phyloP scores from a whole-genome alignment of 1,140 invertebrate genomes.

The Meloidogyne floridensis region DNA sequence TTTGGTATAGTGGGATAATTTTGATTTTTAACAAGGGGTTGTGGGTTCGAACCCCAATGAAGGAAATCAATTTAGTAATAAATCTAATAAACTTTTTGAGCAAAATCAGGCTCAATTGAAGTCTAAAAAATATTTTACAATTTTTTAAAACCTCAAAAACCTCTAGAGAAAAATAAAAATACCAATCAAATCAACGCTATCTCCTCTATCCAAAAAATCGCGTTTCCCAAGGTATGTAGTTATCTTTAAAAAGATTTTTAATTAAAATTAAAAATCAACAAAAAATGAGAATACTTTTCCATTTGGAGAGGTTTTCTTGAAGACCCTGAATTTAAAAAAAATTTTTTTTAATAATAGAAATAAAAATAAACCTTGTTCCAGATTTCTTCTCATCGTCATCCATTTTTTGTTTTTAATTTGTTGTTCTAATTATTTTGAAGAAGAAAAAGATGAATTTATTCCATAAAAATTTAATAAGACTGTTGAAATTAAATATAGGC shows the following conservation, averaged over 20 bases:
- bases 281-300: constrained; percentile 46
- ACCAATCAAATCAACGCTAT: constrained; percentile 88
- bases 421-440: background rate
- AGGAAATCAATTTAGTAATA: background rate
- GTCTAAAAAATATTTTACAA: constrained; percentile 15
- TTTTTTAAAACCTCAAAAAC: background rate
- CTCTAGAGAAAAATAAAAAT: constrained; percentile 64
- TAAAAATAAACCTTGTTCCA: constrained; percentile 44
- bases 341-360: background rate
- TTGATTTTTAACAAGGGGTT: no score
- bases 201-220: constrained; percentile 92
- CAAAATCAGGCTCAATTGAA: background rate
- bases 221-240: constrained; percentile 91
- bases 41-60: background rate
- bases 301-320: constrained; percentile 66
- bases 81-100: background rate
- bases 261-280: background rate
- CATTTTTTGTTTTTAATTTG: background rate
- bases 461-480: no score
- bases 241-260: constrained; percentile 69
- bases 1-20: no score
- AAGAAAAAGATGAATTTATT: no score
- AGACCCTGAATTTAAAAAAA: constrained; percentile 56
- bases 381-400: constrained; percentile 53
- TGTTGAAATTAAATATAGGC: no score